A percentile compares a stretch with the other conserved stretches of the same genome.
Evolutionary conservation across 2,888 invertebrate species (phyloP).

Genomic region (Fragum whitleyi): DNA sequence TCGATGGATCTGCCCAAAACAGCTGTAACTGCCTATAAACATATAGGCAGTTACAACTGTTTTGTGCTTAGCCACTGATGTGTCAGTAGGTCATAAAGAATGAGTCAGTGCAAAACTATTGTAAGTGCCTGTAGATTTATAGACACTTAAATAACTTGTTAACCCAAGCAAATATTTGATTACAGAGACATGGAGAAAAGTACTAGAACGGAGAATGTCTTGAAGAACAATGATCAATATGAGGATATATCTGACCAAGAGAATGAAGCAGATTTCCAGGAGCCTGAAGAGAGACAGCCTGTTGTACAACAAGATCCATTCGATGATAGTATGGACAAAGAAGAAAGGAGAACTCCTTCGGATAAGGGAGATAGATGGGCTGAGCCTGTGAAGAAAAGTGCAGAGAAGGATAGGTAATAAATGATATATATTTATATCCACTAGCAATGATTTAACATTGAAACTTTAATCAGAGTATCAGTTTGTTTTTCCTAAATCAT

Average conservation of each 20-base stretch:
- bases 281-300: slow-evolving; percentile 67
- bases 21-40: too few relatives aligned
- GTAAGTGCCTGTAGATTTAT: too few relatives aligned
- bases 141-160: too few relatives aligned
- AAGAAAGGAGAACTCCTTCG: slow-evolving; percentile 55
- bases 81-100: too few relatives aligned
- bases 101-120: too few relatives aligned
- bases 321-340: slow-evolving; percentile 77
- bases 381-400: slow-evolving; percentile 41
- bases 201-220: slow-evolving; percentile 45
- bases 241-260: slow-evolving; percentile 66
- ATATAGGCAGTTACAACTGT: too few relatives aligned
- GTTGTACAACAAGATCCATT: slow-evolving; percentile 82
- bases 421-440: too few relatives aligned
- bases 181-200: slow-evolving; percentile 25
- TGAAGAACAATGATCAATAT: slow-evolving; percentile 60
- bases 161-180: too few relatives aligned
- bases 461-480: background rate
- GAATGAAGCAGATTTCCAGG: slow-evolving; percentile 66
- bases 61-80: too few relatives aligned
- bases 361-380: slow-evolving; percentile 48
- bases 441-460: too few relatives aligned
- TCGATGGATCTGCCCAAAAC: too few relatives aligned
- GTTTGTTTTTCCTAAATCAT: background rate
- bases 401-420: slow-evolving; percentile 34